Evolutionary conservation across 2,113 vertebrate species (phyloP).

Genomic region (Serinus canaria): DNA sequence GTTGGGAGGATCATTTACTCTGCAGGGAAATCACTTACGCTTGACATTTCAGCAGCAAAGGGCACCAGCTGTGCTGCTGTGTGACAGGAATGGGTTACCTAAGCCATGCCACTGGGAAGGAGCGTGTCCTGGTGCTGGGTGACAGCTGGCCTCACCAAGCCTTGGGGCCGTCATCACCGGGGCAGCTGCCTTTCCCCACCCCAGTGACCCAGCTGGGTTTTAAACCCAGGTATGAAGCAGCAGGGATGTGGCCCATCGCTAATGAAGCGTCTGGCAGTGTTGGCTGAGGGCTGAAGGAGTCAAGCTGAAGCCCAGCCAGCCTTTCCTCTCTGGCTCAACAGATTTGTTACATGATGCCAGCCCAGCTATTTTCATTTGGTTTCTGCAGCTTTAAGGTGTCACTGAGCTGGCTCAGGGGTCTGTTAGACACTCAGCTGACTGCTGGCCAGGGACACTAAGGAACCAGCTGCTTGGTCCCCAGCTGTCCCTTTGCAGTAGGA

Average conservation of each 20-base stretch:
- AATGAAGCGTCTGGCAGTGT: fast-evolving
- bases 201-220: background rate
- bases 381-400: background rate
- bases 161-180: fast-evolving
- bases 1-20: background rate
- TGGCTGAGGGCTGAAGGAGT: background rate
- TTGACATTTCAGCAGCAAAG: constrained; percentile 59
- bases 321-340: background rate
- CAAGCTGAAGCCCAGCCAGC: background rate
- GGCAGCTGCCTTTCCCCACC: background rate
- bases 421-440: background rate
- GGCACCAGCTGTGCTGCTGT: constrained; percentile 44
- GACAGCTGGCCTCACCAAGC: background rate
- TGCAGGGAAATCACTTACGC: constrained; percentile 29
- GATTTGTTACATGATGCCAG: background rate
- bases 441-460: background rate
- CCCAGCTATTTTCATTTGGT: background rate
- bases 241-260: fast-evolving
- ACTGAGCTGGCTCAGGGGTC: background rate
- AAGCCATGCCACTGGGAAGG: background rate
- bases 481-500: background rate
- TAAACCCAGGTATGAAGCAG: background rate
- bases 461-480: background rate
- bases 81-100: background rate
- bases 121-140: background rate